Conservation (phyloP, 2,113 vertebrate genomes). For the Aleadryas rufinucha region DNA sequence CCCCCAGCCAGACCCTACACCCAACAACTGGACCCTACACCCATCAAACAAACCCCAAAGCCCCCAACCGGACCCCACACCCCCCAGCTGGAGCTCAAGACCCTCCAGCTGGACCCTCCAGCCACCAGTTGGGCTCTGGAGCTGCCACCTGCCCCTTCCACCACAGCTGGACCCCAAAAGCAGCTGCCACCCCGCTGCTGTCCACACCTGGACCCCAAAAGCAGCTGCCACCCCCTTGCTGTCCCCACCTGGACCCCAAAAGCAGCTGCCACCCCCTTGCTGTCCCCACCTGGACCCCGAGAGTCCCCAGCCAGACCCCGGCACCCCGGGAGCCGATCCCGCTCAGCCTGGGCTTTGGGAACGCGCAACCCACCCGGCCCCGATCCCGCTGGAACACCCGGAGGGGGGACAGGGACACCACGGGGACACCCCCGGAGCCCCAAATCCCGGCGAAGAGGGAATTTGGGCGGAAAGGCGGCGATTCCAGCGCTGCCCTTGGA, state of each 20-base stretch:
- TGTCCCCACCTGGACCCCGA: neutral
- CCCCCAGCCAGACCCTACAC: rapidly evolving
- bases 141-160: neutral
- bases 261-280: neutral
- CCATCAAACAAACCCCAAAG: neutral
- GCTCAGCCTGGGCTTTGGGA: neutral
- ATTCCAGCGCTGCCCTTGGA: conserved; percentile 18
- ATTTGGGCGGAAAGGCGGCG: rapidly evolving
- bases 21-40: rapidly evolving
- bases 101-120: neutral
- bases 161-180: neutral
- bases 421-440: neutral
- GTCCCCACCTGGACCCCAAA: neutral
- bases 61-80: neutral
- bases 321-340: rapidly evolving
- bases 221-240: neutral
- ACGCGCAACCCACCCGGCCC: rapidly evolving
- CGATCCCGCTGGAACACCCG: rapidly evolving
- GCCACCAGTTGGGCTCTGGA: neutral
- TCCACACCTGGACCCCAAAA: neutral
- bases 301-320: neutral
- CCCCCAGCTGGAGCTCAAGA: neutral
- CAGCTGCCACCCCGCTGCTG: neutral
- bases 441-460: rapidly evolving
- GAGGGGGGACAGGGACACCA: rapidly evolving